These are phyloP conservation scores for Cotesia vestalis DNA, from an alignment of 1,140 invertebrate genomes.

Conservation along the genomic window DNA sequence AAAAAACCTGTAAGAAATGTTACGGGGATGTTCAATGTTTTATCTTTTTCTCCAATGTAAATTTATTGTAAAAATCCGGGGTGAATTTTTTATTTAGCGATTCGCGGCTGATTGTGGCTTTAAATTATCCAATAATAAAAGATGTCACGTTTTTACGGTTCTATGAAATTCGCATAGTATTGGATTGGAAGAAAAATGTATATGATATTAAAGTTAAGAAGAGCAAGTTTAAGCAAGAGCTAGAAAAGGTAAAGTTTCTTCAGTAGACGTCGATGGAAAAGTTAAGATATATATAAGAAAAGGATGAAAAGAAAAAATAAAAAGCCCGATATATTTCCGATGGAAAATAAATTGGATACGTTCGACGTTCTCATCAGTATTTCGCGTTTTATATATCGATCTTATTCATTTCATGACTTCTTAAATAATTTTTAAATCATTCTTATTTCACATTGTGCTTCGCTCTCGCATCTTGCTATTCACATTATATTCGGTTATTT, in stretches of 20 bases:
- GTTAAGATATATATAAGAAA: too few relatives aligned
- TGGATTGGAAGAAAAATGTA: slow-evolving; percentile 18
- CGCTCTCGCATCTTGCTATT: too few relatives aligned
- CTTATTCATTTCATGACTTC: too few relatives aligned
- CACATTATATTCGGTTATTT: too few relatives aligned
- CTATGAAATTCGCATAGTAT: slow-evolving; percentile 14
- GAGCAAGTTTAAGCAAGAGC: background rate
- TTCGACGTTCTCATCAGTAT: slow-evolving; percentile 6
- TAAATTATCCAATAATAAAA: slow-evolving; percentile 12
- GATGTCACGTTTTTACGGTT: slow-evolving; percentile 11
- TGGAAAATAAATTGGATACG: slow-evolving; percentile 15
- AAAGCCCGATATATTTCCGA: background rate
- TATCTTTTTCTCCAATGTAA: background rate
- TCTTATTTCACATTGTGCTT: too few relatives aligned
- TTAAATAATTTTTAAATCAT: too few relatives aligned
- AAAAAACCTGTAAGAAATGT: too few relatives aligned
- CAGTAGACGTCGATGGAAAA: too few relatives aligned
- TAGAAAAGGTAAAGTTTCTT: too few relatives aligned
- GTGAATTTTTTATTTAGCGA: slow-evolving; percentile 12
- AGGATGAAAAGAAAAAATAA: background rate
- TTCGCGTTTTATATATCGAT: too few relatives aligned
- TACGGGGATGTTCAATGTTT: background rate
- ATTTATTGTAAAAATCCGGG: slow-evolving; percentile 1
- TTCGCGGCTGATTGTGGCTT: background rate
- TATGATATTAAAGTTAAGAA: slow-evolving; percentile 13